A percentile compares a stretch with the other conserved stretches of the same genome.
These are phyloP conservation scores for Prietella phreatophila DNA, from an alignment of 2,113 vertebrate genomes.

Conservation along the genomic window DNA sequence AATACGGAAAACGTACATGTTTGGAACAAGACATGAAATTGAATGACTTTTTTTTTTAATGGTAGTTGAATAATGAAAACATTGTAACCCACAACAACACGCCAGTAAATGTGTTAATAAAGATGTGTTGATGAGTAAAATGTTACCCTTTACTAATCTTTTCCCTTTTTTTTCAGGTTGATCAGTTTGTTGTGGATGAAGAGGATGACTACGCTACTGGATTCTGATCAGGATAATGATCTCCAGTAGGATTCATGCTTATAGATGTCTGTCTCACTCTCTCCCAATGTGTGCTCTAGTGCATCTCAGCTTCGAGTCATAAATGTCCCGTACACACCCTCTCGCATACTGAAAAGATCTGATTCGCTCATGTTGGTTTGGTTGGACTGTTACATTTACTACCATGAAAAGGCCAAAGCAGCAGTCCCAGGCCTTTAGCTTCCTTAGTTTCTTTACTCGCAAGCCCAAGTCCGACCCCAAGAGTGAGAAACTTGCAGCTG, in stretches of 20 bases:
- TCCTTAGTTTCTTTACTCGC: slow-evolving; percentile 74
- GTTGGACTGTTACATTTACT: slow-evolving; percentile 51
- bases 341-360: slow-evolving; percentile 33
- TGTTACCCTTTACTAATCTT: background rate
- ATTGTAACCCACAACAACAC: background rate
- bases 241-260: background rate
- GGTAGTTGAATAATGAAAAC: background rate
- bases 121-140: background rate
- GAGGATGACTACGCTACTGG: background rate
- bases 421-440: slow-evolving; percentile 69
- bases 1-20: background rate
- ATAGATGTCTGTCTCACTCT: slow-evolving; percentile 16
- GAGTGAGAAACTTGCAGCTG: slow-evolving; percentile 50
- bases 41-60: background rate
- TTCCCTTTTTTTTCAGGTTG: slow-evolving; percentile 30
- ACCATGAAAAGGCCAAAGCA: slow-evolving; percentile 76
- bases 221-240: slow-evolving; percentile 15
- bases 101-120: background rate
- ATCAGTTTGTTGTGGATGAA: background rate
- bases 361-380: slow-evolving; percentile 65
- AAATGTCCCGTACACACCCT: slow-evolving; percentile 29
- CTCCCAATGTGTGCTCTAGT: slow-evolving; percentile 1
- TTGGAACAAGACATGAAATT: background rate
- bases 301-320: slow-evolving; percentile 11
- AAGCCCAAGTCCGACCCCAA: slow-evolving; percentile 73